Evolutionary conservation across 2,113 vertebrate genomes (phyloP).

Genomic region (Bubo scandiacus): DNA sequence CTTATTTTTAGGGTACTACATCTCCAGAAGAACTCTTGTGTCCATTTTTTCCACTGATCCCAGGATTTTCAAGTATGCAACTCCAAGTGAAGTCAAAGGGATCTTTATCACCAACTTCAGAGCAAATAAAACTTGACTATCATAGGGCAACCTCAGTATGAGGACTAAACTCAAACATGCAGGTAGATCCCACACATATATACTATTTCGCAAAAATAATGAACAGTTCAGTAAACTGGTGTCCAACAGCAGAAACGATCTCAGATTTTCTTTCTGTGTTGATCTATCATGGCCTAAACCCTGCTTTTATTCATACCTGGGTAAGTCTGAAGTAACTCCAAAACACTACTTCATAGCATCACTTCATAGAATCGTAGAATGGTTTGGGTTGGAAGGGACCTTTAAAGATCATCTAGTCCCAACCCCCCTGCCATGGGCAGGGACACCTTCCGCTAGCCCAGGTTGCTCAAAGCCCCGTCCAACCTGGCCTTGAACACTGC

Average conservation of each 20-base stretch:
- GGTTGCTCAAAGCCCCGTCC: no score
- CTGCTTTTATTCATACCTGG: neutral
- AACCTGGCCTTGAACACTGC: no score
- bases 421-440: no score
- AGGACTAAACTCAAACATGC: neutral
- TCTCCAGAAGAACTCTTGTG: neutral
- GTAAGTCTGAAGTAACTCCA: neutral
- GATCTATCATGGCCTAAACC: neutral
- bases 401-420: no score
- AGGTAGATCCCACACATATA: neutral
- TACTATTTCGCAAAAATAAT: no score
- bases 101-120: neutral
- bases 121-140: neutral
- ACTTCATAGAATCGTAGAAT: neutral
- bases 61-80: neutral
- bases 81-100: neutral
- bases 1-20: neutral
- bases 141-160: neutral
- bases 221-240: no score
- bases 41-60: neutral
- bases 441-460: no score
- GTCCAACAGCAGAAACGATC: neutral
- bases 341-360: neutral
- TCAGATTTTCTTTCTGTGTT: neutral
- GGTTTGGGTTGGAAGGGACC: no score